Conservation (phyloP, 2,888 invertebrate genomes). For the Lasioglossum zephyrum region DNA sequence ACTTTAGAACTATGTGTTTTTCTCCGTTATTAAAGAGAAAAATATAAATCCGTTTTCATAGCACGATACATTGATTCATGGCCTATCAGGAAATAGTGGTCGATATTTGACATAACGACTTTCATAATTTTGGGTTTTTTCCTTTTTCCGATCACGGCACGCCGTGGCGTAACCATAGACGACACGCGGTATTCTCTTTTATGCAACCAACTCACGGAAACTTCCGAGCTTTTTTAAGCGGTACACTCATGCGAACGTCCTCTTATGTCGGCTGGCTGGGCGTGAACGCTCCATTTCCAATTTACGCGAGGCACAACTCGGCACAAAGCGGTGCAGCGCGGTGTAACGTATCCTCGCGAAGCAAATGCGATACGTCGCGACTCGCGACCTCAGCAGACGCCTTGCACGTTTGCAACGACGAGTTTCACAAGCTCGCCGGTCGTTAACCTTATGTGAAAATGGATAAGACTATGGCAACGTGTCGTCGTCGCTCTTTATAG, state of each 20-base stretch:
- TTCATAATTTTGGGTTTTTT: too few relatives aligned
- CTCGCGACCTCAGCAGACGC: conserved; percentile 17
- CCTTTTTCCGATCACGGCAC: too few relatives aligned
- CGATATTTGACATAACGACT: too few relatives aligned
- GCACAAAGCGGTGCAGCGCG: conserved; percentile 1
- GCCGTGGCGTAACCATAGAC: not conserved
- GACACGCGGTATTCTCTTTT: not conserved
- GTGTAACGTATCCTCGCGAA: not conserved
- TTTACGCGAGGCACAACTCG: conserved; percentile 39
- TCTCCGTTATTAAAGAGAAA: too few relatives aligned
- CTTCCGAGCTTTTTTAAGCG: conserved; percentile 42
- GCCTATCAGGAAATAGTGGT: too few relatives aligned
- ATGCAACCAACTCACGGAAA: conserved; percentile 42
- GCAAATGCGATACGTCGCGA: conserved; percentile 11
- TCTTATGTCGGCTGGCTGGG: not conserved
- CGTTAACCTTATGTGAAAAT: conserved; percentile 77
- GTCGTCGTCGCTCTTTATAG: conserved; percentile 46
- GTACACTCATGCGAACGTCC: conserved; percentile 10
- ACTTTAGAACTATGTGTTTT: too few relatives aligned
- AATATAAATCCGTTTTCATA: too few relatives aligned
- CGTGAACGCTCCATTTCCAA: conserved; percentile 57
- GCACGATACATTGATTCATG: too few relatives aligned
- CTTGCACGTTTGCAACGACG: conserved; percentile 26
- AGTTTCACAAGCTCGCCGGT: conserved; percentile 68
- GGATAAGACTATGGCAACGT: conserved; percentile 72